Evolutionary conservation across 2,888 invertebrate genomes (phyloP).

Genomic region (Macroteleia sp.): DNA sequence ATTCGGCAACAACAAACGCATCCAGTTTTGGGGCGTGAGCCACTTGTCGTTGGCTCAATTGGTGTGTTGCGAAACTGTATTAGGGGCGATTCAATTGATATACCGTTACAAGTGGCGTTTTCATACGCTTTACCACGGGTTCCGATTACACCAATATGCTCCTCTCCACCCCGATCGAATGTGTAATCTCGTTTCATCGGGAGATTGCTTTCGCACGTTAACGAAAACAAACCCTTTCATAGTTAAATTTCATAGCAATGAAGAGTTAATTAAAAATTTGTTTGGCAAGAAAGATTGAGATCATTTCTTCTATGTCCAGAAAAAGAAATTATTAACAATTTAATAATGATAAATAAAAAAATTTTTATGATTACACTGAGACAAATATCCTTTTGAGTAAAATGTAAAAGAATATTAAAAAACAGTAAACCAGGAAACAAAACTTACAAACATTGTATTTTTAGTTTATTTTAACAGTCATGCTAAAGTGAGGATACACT

Average conservation of each 20-base stretch:
- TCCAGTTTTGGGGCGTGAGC: slow-evolving; percentile 47
- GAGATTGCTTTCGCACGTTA: slow-evolving; percentile 37
- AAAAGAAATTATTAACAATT: too few relatives aligned
- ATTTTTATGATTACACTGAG: too few relatives aligned
- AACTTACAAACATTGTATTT: too few relatives aligned
- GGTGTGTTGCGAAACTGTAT: slow-evolving; percentile 78
- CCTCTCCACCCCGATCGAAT: slow-evolving; percentile 30
- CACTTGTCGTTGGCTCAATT: slow-evolving; percentile 72
- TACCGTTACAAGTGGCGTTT: slow-evolving; percentile 49
- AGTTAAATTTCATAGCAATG: background rate
- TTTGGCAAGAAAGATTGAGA: too few relatives aligned
- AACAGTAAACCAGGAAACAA: too few relatives aligned
- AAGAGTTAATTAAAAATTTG: slow-evolving; percentile 1
- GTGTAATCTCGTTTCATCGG: slow-evolving; percentile 14
- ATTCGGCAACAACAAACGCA: slow-evolving; percentile 48
- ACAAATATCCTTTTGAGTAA: too few relatives aligned
- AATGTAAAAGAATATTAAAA: too few relatives aligned
- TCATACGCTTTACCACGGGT: slow-evolving; percentile 50
- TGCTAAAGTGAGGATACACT: too few relatives aligned
- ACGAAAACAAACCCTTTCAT: slow-evolving; percentile 18
- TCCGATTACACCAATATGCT: slow-evolving; percentile 56
- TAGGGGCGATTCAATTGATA: slow-evolving; percentile 50
- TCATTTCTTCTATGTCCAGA: too few relatives aligned
- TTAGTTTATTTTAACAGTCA: too few relatives aligned
- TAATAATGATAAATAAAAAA: too few relatives aligned